Percentiles rank a stretch among this genome's conserved stretches.
phyloP scores from a whole-genome alignment of 2,888 invertebrate genomes.

The Temnothorax unifasciatus region DNA sequence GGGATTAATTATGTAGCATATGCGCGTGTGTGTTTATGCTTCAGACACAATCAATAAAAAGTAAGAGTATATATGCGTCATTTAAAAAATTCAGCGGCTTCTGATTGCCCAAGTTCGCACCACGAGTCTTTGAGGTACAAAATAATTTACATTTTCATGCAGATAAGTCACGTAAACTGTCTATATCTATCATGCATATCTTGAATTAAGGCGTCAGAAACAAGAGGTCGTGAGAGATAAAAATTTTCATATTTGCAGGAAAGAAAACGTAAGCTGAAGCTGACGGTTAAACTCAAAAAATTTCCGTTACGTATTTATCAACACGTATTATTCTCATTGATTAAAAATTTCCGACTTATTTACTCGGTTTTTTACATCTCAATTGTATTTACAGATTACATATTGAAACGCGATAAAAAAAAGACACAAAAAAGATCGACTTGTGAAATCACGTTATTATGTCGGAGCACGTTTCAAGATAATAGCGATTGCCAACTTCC shows the following conservation, averaged over 20 bases:
- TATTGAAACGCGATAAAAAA: neutral
- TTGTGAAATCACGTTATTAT: conserved; percentile 25
- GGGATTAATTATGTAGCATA: conserved; percentile 31
- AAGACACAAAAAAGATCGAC: neutral
- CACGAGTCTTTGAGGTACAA: neutral
- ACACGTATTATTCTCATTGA: neutral
- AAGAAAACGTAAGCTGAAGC: neutral
- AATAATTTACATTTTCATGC: neutral
- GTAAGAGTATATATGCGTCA: neutral
- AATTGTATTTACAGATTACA: neutral
- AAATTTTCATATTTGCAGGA: neutral
- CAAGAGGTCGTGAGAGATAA: neutral
- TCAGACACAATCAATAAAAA: neutral
- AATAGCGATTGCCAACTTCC: conserved; percentile 48
- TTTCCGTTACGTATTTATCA: neutral
- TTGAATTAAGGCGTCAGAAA: neutral
- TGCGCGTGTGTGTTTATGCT: neutral
- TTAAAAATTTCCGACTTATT: neutral
- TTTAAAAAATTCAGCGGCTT: neutral
- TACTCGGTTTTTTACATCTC: neutral
- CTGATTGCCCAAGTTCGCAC: neutral
- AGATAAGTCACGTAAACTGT: conserved; percentile 4
- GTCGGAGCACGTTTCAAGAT: conserved; percentile 54
- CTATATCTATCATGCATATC: neutral
- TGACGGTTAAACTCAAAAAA: neutral